Conservation (phyloP, 2,113 vertebrate genomes). For the Siniperca chuatsi region DNA sequence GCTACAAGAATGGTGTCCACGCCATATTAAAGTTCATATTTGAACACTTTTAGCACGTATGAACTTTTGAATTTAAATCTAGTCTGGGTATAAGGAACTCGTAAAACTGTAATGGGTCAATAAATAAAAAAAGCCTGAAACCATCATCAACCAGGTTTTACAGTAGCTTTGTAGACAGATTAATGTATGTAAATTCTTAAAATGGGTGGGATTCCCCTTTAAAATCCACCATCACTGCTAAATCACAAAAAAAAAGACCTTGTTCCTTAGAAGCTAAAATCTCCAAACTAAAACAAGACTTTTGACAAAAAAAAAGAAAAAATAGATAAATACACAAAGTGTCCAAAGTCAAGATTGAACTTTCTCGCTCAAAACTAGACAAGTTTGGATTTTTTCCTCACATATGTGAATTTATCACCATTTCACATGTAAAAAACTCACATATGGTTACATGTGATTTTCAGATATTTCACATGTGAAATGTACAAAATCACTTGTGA, state of each 20-base stretch:
- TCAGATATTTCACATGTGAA: neutral
- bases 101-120: neutral
- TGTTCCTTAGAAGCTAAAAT: neutral
- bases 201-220: neutral
- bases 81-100: neutral
- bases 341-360: too few relatives aligned
- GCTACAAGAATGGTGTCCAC: neutral
- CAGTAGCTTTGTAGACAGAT: neutral
- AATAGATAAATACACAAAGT: neutral
- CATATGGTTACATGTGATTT: neutral
- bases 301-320: neutral
- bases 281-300: neutral
- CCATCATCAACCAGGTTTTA: neutral
- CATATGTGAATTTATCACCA: neutral
- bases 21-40: neutral
- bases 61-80: neutral
- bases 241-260: neutral
- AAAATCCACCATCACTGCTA: neutral
- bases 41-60: neutral
- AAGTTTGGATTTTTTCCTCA: neutral
- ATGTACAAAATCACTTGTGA: neutral
- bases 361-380: neutral
- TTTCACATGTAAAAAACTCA: neutral
- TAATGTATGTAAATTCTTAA: neutral
- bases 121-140: neutral